These are phyloP conservation scores for Oncorhynchus mykiss DNA, from an alignment of 2,113 vertebrate species.

Conservation along the genomic window DNA sequence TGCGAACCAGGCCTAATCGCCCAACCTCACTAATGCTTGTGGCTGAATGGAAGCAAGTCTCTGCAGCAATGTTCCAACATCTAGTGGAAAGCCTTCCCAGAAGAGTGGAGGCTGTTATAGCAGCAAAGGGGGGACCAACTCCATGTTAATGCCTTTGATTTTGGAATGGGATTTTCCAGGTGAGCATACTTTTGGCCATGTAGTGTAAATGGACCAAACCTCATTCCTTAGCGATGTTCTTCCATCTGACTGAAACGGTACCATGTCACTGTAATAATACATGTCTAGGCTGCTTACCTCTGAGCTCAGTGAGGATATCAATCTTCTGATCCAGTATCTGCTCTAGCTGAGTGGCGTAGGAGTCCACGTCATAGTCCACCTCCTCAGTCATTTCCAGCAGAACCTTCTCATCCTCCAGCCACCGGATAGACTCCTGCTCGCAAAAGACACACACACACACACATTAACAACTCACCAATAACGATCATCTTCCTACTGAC, in stretches of 20 bases:
- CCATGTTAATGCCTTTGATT: too few species aligned
- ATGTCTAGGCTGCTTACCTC: conserved; percentile 79
- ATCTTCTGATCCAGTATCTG: conserved; percentile 97
- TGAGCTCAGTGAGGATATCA: conserved; percentile 90
- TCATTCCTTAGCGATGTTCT: too few species aligned
- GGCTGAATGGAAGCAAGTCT: too few species aligned
- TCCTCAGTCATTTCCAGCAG: conserved; percentile 97
- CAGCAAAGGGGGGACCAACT: too few species aligned
- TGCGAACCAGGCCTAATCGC: too few species aligned
- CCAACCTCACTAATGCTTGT: too few species aligned
- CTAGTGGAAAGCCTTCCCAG: too few species aligned
- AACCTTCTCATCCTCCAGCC: conserved; percentile 95
- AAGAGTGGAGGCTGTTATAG: too few species aligned
- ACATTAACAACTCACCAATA: not conserved
- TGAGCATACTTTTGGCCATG: too few species aligned
- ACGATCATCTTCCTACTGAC: not conserved
- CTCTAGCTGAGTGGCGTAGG: conserved; percentile 94
- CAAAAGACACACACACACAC: not conserved
- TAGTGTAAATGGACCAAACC: too few species aligned
- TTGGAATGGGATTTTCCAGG: too few species aligned
- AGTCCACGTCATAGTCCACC: conserved; percentile 97
- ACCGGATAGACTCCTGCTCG: conserved; percentile 91
- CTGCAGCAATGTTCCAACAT: too few species aligned
- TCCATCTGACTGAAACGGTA: conserved; percentile 38
- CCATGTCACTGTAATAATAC: conserved; percentile 78